Conservation (phyloP, 2,113 vertebrate species). For the Ictalurus furcatus region DNA sequence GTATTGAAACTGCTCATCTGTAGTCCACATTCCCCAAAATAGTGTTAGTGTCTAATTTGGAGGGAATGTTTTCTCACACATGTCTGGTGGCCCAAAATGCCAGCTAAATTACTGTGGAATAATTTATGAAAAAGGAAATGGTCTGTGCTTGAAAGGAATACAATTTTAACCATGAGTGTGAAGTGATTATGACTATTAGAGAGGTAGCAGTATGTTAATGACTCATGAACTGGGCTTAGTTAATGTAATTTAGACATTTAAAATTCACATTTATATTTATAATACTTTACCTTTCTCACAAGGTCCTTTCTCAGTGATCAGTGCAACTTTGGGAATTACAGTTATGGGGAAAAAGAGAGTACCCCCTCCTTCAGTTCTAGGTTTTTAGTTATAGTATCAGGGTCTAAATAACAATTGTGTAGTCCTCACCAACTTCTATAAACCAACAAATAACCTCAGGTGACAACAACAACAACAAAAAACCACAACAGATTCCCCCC, state of each 20-base stretch:
- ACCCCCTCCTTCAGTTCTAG: not conserved
- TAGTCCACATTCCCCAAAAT: slow-evolving; percentile 48
- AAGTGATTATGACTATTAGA: slow-evolving; percentile 39
- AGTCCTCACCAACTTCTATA: not conserved
- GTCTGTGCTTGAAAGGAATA: slow-evolving; percentile 31
- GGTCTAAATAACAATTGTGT: not conserved
- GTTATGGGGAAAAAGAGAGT: not conserved
- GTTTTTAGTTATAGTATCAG: not conserved
- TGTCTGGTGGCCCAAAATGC: slow-evolving; percentile 35
- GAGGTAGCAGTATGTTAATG: slow-evolving; percentile 42
- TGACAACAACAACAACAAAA: not conserved
- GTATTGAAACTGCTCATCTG: slow-evolving; percentile 63
- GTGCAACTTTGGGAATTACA: slow-evolving; percentile 33
- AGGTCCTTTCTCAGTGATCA: slow-evolving; percentile 24
- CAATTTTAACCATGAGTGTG: slow-evolving; percentile 15
- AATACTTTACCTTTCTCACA: slow-evolving; percentile 40
- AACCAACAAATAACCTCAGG: not conserved
- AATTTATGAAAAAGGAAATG: slow-evolving; percentile 50
- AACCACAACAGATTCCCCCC: not conserved
- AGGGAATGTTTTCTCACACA: slow-evolving; percentile 18
- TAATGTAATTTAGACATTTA: slow-evolving; percentile 52
- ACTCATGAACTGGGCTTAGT: slow-evolving; percentile 43
- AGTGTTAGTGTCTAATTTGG: slow-evolving; percentile 13
- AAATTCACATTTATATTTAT: slow-evolving; percentile 48
- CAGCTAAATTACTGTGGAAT: slow-evolving; percentile 38